Base-by-base conservation (phyloP, 2,888 invertebrate genomes). In the Thelaira solivaga region DNA sequence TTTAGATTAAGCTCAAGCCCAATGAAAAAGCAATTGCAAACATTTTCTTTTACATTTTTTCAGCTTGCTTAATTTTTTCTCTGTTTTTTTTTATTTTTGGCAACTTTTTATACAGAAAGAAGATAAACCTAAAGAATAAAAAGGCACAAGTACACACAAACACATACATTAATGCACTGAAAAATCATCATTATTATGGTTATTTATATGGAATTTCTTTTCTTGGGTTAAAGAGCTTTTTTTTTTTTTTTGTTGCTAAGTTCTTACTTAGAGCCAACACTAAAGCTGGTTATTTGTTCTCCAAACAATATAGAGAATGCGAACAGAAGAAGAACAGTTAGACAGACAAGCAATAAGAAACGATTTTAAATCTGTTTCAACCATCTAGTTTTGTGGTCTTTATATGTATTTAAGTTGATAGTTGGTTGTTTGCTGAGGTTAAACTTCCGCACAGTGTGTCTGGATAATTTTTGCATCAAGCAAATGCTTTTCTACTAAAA, bases 21-120 rank as follows among this genome's bases (percentile, higher is more conserved):
- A 76, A 71, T 76, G 65, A 61, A 76, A 76, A 29, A 61, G 71
- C 65, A 76, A 53, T 76, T 71, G 53, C 47, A 41, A 53, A 68
- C 39, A 55, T 55, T 55, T 59, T 8, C 39, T 43, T 31, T 45
- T 6, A 41, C 7, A 26, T 43, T 18, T 13, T 51, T 62, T 26
- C 13, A n/a, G n/a, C n/a, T n/a, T n/a, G n/a, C n/a, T n/a, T n/a
- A n/a, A n/a, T n/a, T n/a, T n/a, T n/a, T n/a, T n/a, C n/a, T n/a
- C n/a, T n/a, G n/a, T n/a, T 31, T 31, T 29, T 26, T 5, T 39
- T 45, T 45, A 36, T 45, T 74, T 72, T 64, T 55, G 39, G 47
- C 41, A 41, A 41, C 36, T 45, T 11, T 26, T 57, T 34, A 8
- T 34, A 34, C 1, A 18, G 29, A 34, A 39, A 45, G 7, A 22